phyloP scores from a whole-genome alignment of 2,888 invertebrate genomes.

The Tipula vernalis region DNA sequence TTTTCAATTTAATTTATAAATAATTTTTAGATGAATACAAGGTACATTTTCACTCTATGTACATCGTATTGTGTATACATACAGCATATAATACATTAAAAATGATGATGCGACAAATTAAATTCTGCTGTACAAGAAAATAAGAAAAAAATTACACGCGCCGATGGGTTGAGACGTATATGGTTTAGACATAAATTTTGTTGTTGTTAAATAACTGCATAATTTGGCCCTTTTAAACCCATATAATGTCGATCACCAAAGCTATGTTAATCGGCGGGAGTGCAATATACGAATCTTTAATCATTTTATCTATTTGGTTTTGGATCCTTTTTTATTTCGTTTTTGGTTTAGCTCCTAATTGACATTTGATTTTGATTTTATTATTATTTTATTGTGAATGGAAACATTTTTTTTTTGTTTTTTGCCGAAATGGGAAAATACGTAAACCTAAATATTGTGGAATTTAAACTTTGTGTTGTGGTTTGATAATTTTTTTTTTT shows the following conservation, averaged over 20 bases:
- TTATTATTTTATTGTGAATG: not conserved
- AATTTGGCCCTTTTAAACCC: not conserved
- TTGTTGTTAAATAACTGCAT: not conserved
- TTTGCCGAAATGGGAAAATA: not conserved
- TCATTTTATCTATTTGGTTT: not conserved
- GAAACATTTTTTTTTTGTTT: not conserved
- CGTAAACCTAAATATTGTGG: not conserved
- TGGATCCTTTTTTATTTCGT: not conserved
- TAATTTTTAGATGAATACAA: conserved; percentile 4
- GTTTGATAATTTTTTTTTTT: not conserved
- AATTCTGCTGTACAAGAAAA: not conserved
- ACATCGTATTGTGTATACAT: not conserved
- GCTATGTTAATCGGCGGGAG: too few species aligned
- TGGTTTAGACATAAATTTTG: not conserved
- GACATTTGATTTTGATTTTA: not conserved
- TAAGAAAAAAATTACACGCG: not conserved
- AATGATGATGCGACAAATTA: not conserved
- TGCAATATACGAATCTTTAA: not conserved
- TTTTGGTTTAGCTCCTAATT: not conserved
- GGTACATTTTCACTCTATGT: not conserved
- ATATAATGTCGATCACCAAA: not conserved
- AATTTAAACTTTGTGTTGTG: not conserved
- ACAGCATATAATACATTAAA: not conserved
- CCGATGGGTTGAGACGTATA: not conserved
- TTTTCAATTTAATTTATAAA: not conserved